Evolutionary conservation across 1,140 invertebrate genomes (phyloP).

Genomic region (Drosophila albomicans): DNA sequence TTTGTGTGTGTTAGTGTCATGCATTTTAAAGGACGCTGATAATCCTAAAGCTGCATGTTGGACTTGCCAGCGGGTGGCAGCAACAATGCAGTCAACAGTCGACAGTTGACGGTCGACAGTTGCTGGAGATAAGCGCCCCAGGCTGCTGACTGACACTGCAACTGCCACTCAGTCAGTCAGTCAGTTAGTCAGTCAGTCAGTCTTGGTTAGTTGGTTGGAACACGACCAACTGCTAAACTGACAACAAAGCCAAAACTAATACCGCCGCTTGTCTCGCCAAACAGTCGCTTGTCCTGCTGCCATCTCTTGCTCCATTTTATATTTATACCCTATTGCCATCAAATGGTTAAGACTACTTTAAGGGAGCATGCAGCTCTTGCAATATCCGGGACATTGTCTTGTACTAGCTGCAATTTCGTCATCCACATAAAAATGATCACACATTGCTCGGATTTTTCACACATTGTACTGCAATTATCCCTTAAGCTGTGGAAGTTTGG

Average conservation of each 20-base stretch:
- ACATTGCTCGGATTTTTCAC: not conserved
- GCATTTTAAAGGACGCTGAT: conserved; percentile 62
- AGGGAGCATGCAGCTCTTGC: not conserved
- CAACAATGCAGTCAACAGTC: conserved; percentile 29
- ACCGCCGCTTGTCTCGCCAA: conserved; percentile 24
- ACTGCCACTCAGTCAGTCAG: conserved; percentile 19
- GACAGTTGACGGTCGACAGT: conserved; percentile 10
- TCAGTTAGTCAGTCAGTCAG: not conserved
- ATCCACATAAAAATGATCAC: conserved; percentile 2
- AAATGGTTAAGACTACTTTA: conserved; percentile 16
- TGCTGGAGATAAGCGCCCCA: conserved; percentile 25
- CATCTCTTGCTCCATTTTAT: not conserved
- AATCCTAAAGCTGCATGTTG: conserved; percentile 55
- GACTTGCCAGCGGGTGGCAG: conserved; percentile 30
- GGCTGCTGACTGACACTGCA: conserved; percentile 15
- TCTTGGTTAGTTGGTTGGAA: not conserved
- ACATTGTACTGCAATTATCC: conserved; percentile 1
- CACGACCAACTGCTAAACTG: conserved; percentile 30
- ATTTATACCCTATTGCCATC: conserved; percentile 5
- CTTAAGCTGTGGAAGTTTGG: not conserved
- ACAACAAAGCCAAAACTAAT: conserved; percentile 51
- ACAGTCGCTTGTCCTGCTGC: conserved; percentile 8
- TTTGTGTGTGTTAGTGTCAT: conserved; percentile 29
- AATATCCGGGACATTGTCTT: not conserved
- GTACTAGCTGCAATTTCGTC: not conserved